A percentile compares a stretch with the other conserved stretches of the same genome.
These are phyloP conservation scores for Polymixis lichenea DNA, from an alignment of 2,888 invertebrate genomes.

Conservation along the genomic window DNA sequence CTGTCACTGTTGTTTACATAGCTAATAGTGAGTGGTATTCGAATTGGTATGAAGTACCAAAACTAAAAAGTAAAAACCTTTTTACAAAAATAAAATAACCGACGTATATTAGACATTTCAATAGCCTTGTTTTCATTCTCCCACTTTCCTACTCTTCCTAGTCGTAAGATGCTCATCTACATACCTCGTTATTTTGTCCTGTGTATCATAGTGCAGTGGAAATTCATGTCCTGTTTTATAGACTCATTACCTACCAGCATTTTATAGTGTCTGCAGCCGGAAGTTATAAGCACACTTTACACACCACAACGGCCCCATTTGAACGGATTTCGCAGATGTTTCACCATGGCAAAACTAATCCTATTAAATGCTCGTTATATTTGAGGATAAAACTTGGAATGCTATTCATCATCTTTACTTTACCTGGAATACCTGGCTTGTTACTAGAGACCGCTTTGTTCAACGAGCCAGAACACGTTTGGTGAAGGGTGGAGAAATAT, in stretches of 20 bases:
- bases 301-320: constrained; percentile 47
- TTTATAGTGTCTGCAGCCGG: constrained; percentile 49
- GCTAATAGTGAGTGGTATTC: too few species aligned
- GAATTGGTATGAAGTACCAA: too few species aligned
- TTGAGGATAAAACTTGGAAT: constrained; percentile 46
- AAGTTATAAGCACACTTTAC: constrained; percentile 49
- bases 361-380: constrained; percentile 41
- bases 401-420: constrained; percentile 36
- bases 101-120: background rate
- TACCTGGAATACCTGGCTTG: constrained; percentile 20
- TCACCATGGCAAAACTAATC: constrained; percentile 43
- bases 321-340: constrained; percentile 29
- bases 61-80: too few species aligned
- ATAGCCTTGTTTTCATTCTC: background rate
- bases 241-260: constrained; percentile 30
- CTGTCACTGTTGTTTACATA: too few species aligned
- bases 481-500: background rate
- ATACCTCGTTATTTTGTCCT: constrained; percentile 14
- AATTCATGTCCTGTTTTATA: constrained; percentile 44
- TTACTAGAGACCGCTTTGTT: constrained; percentile 2
- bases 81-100: too few species aligned
- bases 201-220: constrained; percentile 14
- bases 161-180: background rate
- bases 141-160: background rate
- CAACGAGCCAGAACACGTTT: background rate